phyloP scores from a whole-genome alignment of 2,888 invertebrate species.

The Metacarcinus magister region DNA sequence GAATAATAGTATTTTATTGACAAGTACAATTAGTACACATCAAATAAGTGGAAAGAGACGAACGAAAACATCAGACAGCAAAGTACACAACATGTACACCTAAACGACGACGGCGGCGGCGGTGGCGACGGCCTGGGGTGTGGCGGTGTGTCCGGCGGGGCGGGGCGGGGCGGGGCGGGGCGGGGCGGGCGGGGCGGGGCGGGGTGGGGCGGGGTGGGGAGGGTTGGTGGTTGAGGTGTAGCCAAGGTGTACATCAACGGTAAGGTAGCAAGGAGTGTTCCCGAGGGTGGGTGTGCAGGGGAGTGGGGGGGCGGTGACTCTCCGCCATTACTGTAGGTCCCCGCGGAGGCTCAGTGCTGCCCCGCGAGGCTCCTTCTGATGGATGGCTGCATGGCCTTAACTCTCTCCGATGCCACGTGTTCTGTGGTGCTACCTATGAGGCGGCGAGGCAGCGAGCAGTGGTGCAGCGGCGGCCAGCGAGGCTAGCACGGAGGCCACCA shows the following conservation, averaged over 20 bases:
- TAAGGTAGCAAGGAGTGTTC: too few species aligned
- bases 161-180: too few species aligned
- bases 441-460: background rate
- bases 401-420: background rate
- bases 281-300: too few species aligned
- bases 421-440: background rate
- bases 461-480: background rate
- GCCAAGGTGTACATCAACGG: background rate
- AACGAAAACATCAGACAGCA: background rate
- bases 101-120: background rate
- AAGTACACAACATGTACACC: background rate
- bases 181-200: too few species aligned
- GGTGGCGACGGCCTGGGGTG: background rate
- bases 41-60: background rate
- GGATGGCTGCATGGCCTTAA: background rate
- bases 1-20: slow-evolving; percentile 10
- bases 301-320: too few species aligned
- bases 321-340: background rate
- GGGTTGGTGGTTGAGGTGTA: background rate
- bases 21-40: background rate
- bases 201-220: too few species aligned
- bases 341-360: too few species aligned
- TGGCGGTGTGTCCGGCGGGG: too few species aligned
- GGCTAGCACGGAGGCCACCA: slow-evolving; percentile 22
- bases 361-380: background rate